Evolutionary conservation across 2,113 vertebrate species (phyloP).

Genomic region (Ardeotis arabs): DNA sequence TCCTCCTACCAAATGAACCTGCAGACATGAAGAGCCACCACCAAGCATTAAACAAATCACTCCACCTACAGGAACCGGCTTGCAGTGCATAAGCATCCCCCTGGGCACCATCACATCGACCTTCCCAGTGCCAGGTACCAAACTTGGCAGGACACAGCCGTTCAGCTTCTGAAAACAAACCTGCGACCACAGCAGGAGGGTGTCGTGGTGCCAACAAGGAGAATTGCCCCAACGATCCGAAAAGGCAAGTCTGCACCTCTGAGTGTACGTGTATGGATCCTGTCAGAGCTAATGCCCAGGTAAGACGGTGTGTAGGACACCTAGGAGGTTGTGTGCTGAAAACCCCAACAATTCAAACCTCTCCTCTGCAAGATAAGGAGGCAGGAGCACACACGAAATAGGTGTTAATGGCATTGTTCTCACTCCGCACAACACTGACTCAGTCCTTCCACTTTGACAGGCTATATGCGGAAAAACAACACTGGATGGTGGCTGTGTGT

Average conservation of each 20-base stretch:
- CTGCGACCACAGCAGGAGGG: background rate
- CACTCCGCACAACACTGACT: background rate
- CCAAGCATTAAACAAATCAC: background rate
- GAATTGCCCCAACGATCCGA: background rate
- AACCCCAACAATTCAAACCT: background rate
- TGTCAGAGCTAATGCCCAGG: background rate
- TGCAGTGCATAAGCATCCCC: background rate
- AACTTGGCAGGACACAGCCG: background rate
- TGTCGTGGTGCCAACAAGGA: background rate
- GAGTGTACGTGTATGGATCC: background rate
- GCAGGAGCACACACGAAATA: background rate
- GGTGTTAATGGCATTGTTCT: background rate
- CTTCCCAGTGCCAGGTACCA: background rate
- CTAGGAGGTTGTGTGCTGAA: background rate
- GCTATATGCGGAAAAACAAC: background rate
- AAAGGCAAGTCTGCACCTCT: background rate
- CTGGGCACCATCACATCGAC: background rate
- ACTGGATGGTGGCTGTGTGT: background rate
- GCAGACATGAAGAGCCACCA: background rate
- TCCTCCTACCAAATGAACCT: background rate
- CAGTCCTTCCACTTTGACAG: conserved; percentile 19
- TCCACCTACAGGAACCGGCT: background rate
- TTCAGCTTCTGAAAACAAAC: background rate
- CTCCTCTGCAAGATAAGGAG: background rate
- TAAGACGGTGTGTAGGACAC: background rate